Evolutionary conservation across 2,888 invertebrate species (phyloP), one percentile per base, ranked within the genome.

Genomic region (Drosophila picticornis): DNA sequence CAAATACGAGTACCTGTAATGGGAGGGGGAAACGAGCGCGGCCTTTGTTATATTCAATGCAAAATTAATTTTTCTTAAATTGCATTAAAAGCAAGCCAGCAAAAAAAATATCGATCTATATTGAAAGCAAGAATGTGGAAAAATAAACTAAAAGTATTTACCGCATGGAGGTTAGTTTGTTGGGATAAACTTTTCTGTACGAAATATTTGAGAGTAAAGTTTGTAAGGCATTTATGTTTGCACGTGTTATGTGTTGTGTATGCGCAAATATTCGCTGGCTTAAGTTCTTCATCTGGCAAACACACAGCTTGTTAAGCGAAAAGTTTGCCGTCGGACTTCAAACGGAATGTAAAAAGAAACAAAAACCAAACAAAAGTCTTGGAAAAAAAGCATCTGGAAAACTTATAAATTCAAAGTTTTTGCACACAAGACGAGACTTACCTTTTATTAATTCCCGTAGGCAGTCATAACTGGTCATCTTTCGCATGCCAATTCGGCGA

Each of bases 51-150:
- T 32, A 40, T 56, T 67, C 46, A 34, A n/a, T 38, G 52, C 50
- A 53, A 31, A 59, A 62, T 22, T 67, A 38, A 65, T 63, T 50
- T 55, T 50, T 40, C 27, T 66, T 65, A 62, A 55, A 53, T 61
- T 66, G 19, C 50, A 58, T 65, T 69, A 53, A 11, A 40, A 10
- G 50, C 40, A 50, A 25, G 19, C 10, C 25, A 31, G n/a, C 29
- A 16, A 62, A 65, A 63, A 63, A 57, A 34, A 29, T 63, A 82
- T 80, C 57, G 75, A 77, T 67, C 55, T n/a, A 10, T n/a, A 16
- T 57, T 61, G 31, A 60, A n/a, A 64, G 63, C 50, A 64, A 36
- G 53, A 59, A 36, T 32, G 46, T 22, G 46, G 5, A 22, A 50
- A 57, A 38, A 22, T 43, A 61, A 48, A 56, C 27, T 25, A 59